Evolutionary conservation across 2,797 vertebrate species (phyloP).

Genomic region (Chaenodraco wilsoni): DNA sequence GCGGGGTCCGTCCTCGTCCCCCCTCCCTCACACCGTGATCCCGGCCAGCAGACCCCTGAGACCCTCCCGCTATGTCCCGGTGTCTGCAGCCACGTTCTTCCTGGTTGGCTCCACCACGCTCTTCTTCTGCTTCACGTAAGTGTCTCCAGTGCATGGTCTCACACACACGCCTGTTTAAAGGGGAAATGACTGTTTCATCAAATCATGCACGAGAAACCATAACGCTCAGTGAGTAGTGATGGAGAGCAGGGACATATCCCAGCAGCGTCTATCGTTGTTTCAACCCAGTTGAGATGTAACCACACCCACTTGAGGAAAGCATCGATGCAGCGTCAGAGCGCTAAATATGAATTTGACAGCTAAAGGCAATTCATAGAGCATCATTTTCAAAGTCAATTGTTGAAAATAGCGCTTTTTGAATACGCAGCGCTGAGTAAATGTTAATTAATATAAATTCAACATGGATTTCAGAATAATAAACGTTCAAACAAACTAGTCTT

Average conservation of each 20-base stretch:
- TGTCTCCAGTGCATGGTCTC: constrained; percentile 43
- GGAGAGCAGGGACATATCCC: not conserved
- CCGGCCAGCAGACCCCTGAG: constrained; percentile 86
- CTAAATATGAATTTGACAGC: too few relatives aligned
- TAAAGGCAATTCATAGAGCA: too few relatives aligned
- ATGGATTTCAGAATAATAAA: too few relatives aligned
- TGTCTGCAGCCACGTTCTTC: constrained; percentile 96
- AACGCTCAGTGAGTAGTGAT: too few relatives aligned
- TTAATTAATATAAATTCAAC: too few relatives aligned
- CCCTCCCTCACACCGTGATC: constrained; percentile 77
- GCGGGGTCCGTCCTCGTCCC: constrained; percentile 80
- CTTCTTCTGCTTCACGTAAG: constrained; percentile 99
- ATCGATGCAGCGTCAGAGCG: too few relatives aligned
- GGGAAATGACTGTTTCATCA: not conserved
- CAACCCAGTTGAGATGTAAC: not conserved
- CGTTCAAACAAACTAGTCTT: too few relatives aligned
- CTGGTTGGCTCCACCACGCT: constrained; percentile 96
- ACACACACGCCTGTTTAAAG: not conserved
- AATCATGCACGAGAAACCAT: not conserved
- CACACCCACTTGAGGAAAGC: not conserved
- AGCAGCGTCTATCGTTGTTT: not conserved
- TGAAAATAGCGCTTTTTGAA: too few relatives aligned
- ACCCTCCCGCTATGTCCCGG: constrained; percentile 95
- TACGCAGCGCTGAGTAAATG: too few relatives aligned
- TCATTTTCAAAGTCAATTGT: too few relatives aligned